Evolutionary conservation across 2,888 invertebrate genomes (phyloP), one percentile per base, ranked within the genome.

Genomic region (Cordylochernes scorpioides): DNA sequence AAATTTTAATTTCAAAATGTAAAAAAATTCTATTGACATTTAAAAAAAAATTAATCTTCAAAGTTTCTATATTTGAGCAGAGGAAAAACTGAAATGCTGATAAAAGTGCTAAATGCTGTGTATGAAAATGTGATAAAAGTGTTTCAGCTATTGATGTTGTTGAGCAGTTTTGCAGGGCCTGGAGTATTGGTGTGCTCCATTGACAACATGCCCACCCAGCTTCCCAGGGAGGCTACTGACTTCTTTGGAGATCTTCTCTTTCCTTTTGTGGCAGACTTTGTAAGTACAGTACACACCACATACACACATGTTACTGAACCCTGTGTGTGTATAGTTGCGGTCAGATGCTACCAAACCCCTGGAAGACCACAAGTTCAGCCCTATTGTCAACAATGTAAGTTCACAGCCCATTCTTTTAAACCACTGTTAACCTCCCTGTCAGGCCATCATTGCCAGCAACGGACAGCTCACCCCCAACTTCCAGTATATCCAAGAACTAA

Each of bases 121-220:
- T n/a, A n/a, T n/a, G n/a, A n/a, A n/a, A n/a, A n/a, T n/a, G n/a
- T n/a, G n/a, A n/a, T n/a, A n/a, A n/a, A n/a, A n/a, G 14, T 4
- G 14, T 2, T 22, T 22, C 2, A 22, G n/a, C n/a, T n/a, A 22
- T 22, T 22, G 14, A 22, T 22, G 34, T 27, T 17, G 14, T 8
- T 29, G 46, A 42, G 24, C 45, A 74, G 80, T 52, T 88, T 88
- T 55, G 78, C 75, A 52, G 91, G 91, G 0, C 75, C 84, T 0
- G 97, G 97, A 13, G 88, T 97, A 2, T 57, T 99, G 29, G 91
- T 99, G n/a, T 99, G 97, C 50, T 91, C 91, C 10, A 97, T 99
- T 42, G 97, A 99, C 55, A 99, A 99, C 55, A 97, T 99, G 97
- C 97, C 97, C 1, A 97, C 97, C 0, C 97, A 99, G 52, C 60